Conservation (phyloP, 1,140 invertebrate species). For the Lordiphosa mommai region DNA sequence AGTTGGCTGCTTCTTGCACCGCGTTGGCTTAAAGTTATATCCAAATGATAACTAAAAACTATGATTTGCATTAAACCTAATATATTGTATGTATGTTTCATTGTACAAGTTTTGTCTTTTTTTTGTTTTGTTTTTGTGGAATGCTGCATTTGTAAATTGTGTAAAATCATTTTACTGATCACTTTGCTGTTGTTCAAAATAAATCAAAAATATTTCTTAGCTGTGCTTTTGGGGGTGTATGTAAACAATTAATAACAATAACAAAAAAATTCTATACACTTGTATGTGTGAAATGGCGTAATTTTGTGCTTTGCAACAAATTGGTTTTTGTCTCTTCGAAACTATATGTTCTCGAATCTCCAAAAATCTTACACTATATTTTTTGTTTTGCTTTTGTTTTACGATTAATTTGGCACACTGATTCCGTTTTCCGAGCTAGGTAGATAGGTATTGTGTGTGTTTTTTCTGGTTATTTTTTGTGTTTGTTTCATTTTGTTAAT, state of each 20-base stretch:
- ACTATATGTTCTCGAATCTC: constrained; percentile 21
- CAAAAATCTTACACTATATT: constrained; percentile 49
- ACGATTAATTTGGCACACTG: constrained; percentile 76
- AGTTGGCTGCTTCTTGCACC: constrained; percentile 54
- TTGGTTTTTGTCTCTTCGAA: constrained; percentile 49
- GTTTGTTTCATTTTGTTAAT: constrained; percentile 39
- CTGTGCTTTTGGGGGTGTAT: constrained; percentile 33
- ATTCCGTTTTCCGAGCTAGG: constrained; percentile 75
- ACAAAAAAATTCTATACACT: constrained; percentile 56
- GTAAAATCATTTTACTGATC: constrained; percentile 76
- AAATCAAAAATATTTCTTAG: constrained; percentile 46
- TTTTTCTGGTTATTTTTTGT: constrained; percentile 16
- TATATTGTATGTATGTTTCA: constrained; percentile 24
- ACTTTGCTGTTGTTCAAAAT: constrained; percentile 53
- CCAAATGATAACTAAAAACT: constrained; percentile 4
- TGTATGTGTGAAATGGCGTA: constrained; percentile 66
- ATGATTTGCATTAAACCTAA: constrained; percentile 1
- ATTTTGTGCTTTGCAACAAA: constrained; percentile 76
- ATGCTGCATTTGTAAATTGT: constrained; percentile 55
- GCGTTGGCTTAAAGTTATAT: constrained; percentile 27
- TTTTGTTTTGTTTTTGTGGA: constrained; percentile 34
- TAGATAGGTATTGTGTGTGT: constrained; percentile 40
- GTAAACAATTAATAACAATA: constrained; percentile 78
- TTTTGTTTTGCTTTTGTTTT: constrained; percentile 14
- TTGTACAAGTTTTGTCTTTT: constrained; percentile 66